Percentiles rank a stretch among this genome's conserved stretches.
phyloP scores from a whole-genome alignment of 2,888 invertebrate genomes.

The Gastracanthus pulcherrimus region DNA sequence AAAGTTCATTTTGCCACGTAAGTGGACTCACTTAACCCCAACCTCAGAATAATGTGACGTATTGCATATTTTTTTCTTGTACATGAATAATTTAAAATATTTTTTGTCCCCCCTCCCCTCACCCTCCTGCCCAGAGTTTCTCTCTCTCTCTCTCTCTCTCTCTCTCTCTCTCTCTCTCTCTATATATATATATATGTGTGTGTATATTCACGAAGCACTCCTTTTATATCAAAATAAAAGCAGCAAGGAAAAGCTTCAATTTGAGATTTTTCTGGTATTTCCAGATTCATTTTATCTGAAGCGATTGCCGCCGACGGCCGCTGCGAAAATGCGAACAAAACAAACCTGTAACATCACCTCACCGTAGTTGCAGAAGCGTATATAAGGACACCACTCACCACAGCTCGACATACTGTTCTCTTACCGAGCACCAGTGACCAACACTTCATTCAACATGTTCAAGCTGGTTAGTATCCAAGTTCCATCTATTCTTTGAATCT shows the following conservation, averaged over 20 bases:
- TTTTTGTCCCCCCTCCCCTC: too few species aligned
- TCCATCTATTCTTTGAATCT: too few species aligned
- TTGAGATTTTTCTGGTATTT: constrained; percentile 2
- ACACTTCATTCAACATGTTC: constrained; percentile 74
- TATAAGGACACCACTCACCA: not conserved
- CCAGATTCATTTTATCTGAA: not conserved
- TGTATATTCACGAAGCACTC: not conserved
- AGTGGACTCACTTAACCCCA: too few species aligned
- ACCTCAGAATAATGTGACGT: too few species aligned
- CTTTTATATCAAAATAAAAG: not conserved
- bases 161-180: too few species aligned
- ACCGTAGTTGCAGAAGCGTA: not conserved
- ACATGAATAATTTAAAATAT: too few species aligned
- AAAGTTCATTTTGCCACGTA: too few species aligned
- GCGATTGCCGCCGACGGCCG: not conserved
- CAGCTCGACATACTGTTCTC: constrained; percentile 15
- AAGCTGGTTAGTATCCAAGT: constrained; percentile 77
- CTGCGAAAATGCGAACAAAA: not conserved
- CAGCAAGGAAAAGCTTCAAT: not conserved
- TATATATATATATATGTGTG: too few species aligned
- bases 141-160: too few species aligned
- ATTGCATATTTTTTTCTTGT: too few species aligned
- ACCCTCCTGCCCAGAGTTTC: too few species aligned
- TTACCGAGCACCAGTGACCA: constrained; percentile 2
- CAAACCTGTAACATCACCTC: not conserved